Evolutionary conservation across 2,888 invertebrate genomes (phyloP), one percentile per base, ranked within the genome.

Genomic region (Drosophila mimica): DNA sequence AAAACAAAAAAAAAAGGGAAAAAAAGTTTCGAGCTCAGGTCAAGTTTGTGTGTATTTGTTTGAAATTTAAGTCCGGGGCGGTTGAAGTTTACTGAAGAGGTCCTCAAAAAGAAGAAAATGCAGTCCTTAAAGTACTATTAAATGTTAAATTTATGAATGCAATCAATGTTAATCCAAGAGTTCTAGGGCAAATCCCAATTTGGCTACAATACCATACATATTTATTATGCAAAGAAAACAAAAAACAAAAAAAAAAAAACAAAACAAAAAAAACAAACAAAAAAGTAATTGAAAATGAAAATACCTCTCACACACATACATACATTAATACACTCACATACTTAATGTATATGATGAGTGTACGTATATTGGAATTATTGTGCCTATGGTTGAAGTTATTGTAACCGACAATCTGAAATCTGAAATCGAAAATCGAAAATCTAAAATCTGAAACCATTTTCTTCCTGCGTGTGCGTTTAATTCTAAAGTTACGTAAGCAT

Each of bases 41-140:
- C 71, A 76, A 70, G 52, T 74, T 70, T 66, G 62, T 80, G 68
- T 74, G 57, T 70, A 80, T 66, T 62, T 64, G 61, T 58, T 68
- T 58, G 31, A 34, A 30, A 51, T 31, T 64, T 34, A 38, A n/a
- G 28, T 36, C 20, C 6, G 51, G 48, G 59, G 20, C 49, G 20
- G 9, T 49, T 20, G 5, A 61, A 25, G 43, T 58, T 9, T 46
- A 56, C 28, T 48, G 13, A 17, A 9, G 17, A 36, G 17, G 28
- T 56, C 34, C 20, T 34, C 43, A 9, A 28, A 9, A 60, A 34
- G 20, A 28, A 13, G 28, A 49, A 34, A 63, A 60, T 33, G 48
- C 62, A 67, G 48, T 15, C 38, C 8, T 33, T 20, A 59, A 60
- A 58, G 48, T 51, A 60, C 13, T 31, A 57, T 43, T 78, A 53